Evolutionary conservation across 2,888 invertebrate species (phyloP).

Genomic region (Alcis repandata): DNA sequence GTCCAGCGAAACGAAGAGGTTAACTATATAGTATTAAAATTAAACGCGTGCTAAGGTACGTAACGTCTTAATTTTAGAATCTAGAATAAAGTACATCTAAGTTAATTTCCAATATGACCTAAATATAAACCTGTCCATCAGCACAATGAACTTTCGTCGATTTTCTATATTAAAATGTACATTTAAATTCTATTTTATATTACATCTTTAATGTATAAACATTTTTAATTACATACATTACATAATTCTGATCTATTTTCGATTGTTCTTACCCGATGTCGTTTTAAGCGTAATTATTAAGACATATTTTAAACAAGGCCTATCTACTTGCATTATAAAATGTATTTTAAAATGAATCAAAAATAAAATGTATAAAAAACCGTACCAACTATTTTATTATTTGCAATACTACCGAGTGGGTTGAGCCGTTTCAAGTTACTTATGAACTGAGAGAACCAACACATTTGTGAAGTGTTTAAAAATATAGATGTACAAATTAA

Average conservation of each 20-base stretch:
- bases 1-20: conserved; percentile 60
- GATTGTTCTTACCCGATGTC: conserved; percentile 66
- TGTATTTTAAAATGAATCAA: conserved; percentile 77
- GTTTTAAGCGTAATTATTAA: conserved; percentile 75
- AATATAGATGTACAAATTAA: background rate
- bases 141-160: conserved; percentile 61
- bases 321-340: conserved; percentile 72
- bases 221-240: conserved; percentile 77
- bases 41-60: conserved; percentile 62
- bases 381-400: conserved; percentile 53
- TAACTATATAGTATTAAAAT: conserved; percentile 57
- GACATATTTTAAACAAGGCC: conserved; percentile 70
- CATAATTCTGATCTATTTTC: conserved; percentile 67
- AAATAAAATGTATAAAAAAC: conserved; percentile 75
- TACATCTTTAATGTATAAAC: conserved; percentile 73
- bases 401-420: conserved; percentile 41
- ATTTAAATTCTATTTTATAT: conserved; percentile 76
- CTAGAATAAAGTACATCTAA: conserved; percentile 58
- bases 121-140: conserved; percentile 61
- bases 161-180: conserved; percentile 72
- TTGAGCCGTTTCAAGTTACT: conserved; percentile 8
- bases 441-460: conserved; percentile 32
- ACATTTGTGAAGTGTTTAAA: conserved; percentile 2
- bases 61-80: conserved; percentile 72
- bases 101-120: conserved; percentile 37